Conservation (phyloP, 2,113 vertebrate species). For the Psophia crepitans region DNA sequence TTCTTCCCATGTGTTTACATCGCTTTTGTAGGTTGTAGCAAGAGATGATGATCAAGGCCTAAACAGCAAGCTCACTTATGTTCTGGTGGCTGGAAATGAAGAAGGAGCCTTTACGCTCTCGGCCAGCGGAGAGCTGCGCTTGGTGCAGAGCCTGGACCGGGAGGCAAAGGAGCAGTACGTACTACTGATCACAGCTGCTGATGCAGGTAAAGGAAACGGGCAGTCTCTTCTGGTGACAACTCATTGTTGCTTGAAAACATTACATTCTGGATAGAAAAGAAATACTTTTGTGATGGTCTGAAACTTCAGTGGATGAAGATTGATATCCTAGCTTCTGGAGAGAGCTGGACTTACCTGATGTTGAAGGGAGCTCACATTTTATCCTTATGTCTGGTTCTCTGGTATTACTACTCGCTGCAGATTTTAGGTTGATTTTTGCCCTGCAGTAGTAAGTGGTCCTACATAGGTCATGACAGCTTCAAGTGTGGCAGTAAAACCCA, state of each 20-base stretch:
- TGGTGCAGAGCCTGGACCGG: constrained; percentile 86
- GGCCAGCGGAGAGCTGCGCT: constrained; percentile 82
- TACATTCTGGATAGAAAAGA: background rate
- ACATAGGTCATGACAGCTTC: background rate
- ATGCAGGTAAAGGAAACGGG: constrained; percentile 79
- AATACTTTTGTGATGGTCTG: background rate
- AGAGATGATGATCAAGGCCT: constrained; percentile 89
- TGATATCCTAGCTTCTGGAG: background rate
- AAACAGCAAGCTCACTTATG: constrained; percentile 87
- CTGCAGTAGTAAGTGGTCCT: background rate
- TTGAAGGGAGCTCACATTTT: background rate
- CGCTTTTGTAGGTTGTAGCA: constrained; percentile 84
- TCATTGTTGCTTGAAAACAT: fast-evolving
- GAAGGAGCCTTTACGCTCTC: constrained; percentile 86
- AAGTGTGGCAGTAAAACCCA: no score
- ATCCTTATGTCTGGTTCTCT: background rate
- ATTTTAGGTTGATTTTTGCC: background rate
- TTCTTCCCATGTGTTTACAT: background rate
- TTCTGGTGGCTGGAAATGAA: constrained; percentile 83
- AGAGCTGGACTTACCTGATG: background rate
- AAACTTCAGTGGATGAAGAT: background rate
- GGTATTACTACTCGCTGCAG: background rate
- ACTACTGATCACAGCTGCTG: constrained; percentile 86
- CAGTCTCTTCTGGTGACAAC: background rate
- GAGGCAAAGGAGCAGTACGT: constrained; percentile 82